Evolutionary conservation across 2,113 vertebrate genomes (phyloP).

Genomic region (Cyphomyrus plagiostoma): DNA sequence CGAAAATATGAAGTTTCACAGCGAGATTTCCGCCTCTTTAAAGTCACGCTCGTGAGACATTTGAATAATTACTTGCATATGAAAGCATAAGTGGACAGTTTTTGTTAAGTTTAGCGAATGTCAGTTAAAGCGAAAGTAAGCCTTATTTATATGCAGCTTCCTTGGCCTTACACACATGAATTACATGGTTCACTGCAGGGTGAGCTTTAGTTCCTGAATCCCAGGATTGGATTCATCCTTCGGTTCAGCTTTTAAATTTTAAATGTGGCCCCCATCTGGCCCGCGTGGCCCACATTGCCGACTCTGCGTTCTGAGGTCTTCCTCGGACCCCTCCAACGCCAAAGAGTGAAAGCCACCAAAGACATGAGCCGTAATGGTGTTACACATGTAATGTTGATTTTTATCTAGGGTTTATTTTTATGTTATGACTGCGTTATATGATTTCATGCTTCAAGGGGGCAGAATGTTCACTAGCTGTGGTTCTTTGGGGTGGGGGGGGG

Average conservation of each 20-base stretch:
- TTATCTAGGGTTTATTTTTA: constrained; percentile 9
- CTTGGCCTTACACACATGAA: constrained; percentile 36
- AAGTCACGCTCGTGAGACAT: constrained; percentile 28
- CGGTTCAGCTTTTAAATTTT: constrained; percentile 31
- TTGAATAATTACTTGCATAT: constrained; percentile 48
- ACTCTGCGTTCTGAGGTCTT: neutral
- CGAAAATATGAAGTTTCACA: constrained; percentile 21
- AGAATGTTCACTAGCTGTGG: constrained; percentile 1
- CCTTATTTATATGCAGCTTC: constrained; percentile 35
- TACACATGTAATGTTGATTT: constrained; percentile 18
- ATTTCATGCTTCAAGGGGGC: constrained; percentile 7
- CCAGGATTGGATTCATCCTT: constrained; percentile 33
- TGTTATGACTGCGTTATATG: neutral
- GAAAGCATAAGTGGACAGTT: constrained; percentile 33
- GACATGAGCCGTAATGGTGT: neutral
- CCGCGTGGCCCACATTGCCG: neutral
- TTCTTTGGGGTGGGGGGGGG: neutral
- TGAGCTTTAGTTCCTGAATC: constrained; percentile 42
- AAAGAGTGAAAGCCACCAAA: neutral
- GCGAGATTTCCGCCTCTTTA: constrained; percentile 27
- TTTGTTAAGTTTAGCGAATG: constrained; percentile 41
- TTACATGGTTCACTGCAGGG: constrained; percentile 48
- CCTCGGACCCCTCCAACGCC: neutral
- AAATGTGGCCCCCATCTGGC: constrained; percentile 34
- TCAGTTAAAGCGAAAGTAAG: constrained; percentile 44